Base-by-base conservation (phyloP, 37 sponge, comb jelly and placozoan species). In the Oopsacas minuta region DNA sequence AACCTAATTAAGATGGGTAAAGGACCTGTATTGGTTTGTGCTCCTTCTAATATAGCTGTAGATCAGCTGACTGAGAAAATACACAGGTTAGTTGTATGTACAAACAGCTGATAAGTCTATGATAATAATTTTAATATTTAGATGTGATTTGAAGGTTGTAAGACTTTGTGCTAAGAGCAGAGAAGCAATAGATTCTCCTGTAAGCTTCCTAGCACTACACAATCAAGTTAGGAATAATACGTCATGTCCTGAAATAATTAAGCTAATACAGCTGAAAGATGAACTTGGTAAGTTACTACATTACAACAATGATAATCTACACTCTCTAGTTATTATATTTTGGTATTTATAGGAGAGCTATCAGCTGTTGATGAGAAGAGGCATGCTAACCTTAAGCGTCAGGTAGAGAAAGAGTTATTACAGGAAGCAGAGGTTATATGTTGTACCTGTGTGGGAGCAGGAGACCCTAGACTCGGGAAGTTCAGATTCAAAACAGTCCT, bases 41-140 rank as follows among this genome's bases (percentile, higher is more conserved):
- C 98, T 15, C 98, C 98, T 17, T 92, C 93, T 84, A 97, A 97
- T 90, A 94, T 92, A 28, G 98, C 98, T 0, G 98, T 97, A 38
- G 98, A 97, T 83, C 98, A 97, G 85, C 89, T 97, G 42, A 97
- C 98, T 17, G 98, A 97, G 89, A 97, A 97, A 92, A 94, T 97
- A 17, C 93, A 97, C 87, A 81, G 87, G 36, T 93, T 93, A 1
- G 94, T 91, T 23, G 34, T 89, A 0, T 37, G 75, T 36, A 39
- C 84, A 39, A 61, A 20, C 32, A n/a, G 82, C 17, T 22, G 12
- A 36, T 88, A 39, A 85, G 83, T 42, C 28, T 82, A 82, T 15
- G 12, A 10, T 81, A 36, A 35, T 32, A 35, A 20, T 81, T 85
- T 22, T 23, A 22, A 15, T 22, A n/a, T 36, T 39, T 85, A 36